Percentiles rank a stretch among this genome's conserved stretches.
Conservation (phyloP, 2,113 vertebrate genomes). For the Origma solitaria region DNA sequence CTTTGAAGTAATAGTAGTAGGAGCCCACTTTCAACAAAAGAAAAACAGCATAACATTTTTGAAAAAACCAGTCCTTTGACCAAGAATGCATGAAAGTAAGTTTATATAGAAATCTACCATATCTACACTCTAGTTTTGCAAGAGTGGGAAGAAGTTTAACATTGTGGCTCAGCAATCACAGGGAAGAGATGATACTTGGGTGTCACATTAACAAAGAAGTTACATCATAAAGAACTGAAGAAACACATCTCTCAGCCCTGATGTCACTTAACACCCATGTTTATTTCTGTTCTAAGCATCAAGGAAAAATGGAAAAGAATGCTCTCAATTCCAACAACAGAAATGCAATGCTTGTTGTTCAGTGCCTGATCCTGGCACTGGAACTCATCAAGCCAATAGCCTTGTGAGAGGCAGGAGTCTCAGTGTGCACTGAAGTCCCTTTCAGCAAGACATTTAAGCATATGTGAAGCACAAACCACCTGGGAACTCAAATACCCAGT, state of each 20-base stretch:
- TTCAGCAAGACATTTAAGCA: not conserved
- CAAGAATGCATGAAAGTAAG: not conserved
- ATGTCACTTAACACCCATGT: not conserved
- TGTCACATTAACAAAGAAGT: not conserved
- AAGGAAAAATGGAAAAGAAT: not conserved
- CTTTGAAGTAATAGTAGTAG: not conserved
- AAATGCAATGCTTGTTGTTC: not conserved
- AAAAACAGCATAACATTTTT: not conserved
- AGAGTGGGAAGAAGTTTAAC: not conserved
- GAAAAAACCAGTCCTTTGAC: not conserved
- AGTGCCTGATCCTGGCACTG: not conserved
- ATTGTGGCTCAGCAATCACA: not conserved
- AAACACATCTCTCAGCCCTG: not conserved
- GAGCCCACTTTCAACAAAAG: not conserved
- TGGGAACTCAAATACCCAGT: not conserved
- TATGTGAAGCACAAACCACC: not conserved
- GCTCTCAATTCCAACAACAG: not conserved
- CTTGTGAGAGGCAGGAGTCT: not conserved
- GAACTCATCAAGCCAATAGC: not conserved
- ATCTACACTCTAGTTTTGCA: not conserved
- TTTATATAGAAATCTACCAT: not conserved
- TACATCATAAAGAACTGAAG: not conserved
- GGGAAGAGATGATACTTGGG: not conserved
- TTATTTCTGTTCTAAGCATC: not conserved
- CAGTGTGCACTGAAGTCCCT: not conserved